A percentile compares a stretch with the other conserved stretches of the same genome.
phyloP scores from a whole-genome alignment of 1,140 invertebrate species.

The Periplaneta americana region DNA sequence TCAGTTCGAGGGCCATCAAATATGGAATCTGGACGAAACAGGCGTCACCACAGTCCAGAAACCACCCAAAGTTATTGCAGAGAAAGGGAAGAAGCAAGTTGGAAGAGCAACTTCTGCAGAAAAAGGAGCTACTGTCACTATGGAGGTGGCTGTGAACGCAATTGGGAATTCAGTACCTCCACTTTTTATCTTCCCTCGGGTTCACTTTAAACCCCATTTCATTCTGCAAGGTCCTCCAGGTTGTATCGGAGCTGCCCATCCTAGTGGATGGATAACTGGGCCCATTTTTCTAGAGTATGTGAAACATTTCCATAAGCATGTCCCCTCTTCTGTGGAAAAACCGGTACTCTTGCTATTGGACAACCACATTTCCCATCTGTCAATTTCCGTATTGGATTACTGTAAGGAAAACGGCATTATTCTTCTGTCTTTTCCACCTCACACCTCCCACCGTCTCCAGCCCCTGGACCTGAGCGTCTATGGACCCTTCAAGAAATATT shows the following conservation, averaged over 20 bases:
- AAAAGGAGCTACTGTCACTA: slow-evolving; percentile 38
- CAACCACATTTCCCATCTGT: too few species aligned
- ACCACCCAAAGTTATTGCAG: slow-evolving; percentile 16
- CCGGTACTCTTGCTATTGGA: too few species aligned
- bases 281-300: slow-evolving; percentile 30
- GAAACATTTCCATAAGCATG: slow-evolving; percentile 40
- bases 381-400: too few species aligned
- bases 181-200: slow-evolving; percentile 37
- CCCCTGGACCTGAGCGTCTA: too few species aligned
- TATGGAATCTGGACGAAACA: too few species aligned
- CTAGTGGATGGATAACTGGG: slow-evolving; percentile 35
- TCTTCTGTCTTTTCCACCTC: too few species aligned
- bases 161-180: slow-evolving; percentile 35
- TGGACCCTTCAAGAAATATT: too few species aligned
- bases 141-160: slow-evolving; percentile 34
- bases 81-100: slow-evolving; percentile 38
- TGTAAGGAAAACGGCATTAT: too few species aligned
- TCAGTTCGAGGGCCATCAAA: too few species aligned
- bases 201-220: slow-evolving; percentile 31
- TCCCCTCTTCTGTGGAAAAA: too few species aligned
- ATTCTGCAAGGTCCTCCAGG: slow-evolving; percentile 31
- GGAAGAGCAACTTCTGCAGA: slow-evolving; percentile 37
- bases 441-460: too few species aligned
- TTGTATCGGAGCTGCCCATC: slow-evolving; percentile 28
- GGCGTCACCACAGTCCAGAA: slow-evolving; percentile 15